Evolutionary conservation across 2,888 invertebrate species (phyloP).

Genomic region (Meiosimyza platycephala): DNA sequence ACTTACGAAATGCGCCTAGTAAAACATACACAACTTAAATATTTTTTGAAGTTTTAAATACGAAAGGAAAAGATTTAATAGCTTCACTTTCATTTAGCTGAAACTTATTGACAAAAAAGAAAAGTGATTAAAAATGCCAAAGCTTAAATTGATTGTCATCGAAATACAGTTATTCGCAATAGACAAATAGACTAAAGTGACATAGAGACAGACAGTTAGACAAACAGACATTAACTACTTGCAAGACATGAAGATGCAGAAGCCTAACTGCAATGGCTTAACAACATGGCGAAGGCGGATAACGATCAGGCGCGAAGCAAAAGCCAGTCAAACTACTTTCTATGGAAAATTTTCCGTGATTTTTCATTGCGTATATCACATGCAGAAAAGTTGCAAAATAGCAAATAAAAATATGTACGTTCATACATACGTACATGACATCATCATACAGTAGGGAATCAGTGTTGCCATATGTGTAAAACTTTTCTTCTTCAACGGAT

Average conservation of each 20-base stretch:
- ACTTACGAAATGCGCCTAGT: no score
- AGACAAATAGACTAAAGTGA: neutral
- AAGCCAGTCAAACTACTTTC: slow-evolving; percentile 24
- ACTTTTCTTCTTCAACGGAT: no score
- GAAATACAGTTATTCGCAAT: neutral
- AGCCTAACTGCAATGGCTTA: neutral
- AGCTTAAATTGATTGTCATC: slow-evolving; percentile 10
- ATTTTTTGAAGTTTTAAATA: no score
- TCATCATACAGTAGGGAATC: no score
- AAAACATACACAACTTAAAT: no score
- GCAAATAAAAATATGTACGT: slow-evolving; percentile 1
- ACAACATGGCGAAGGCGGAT: neutral
- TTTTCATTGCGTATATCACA: neutral
- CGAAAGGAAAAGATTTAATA: no score
- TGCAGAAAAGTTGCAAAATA: neutral
- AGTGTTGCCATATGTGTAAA: no score
- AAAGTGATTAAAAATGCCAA: neutral
- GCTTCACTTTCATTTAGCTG: neutral
- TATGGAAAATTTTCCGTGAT: slow-evolving; percentile 16
- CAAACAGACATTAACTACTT: neutral
- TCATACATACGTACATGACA: no score
- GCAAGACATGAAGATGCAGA: neutral
- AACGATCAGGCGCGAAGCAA: neutral
- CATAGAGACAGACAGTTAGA: neutral
- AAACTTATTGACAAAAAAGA: neutral